Evolutionary conservation across 2,797 vertebrate species (phyloP).

Genomic region (Crenichthys baileyi): DNA sequence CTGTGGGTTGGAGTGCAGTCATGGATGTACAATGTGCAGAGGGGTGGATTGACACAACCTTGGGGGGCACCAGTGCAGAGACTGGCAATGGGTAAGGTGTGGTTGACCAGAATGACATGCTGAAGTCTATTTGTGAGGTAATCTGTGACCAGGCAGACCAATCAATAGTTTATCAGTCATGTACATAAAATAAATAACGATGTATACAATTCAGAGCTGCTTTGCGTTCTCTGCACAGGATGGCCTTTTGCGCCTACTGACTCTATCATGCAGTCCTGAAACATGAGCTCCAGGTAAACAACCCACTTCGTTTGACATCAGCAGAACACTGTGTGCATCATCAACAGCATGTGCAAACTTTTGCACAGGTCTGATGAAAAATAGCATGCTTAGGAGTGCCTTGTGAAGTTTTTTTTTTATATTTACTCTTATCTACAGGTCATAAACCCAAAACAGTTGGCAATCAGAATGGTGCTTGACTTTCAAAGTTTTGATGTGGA

Average conservation of each 20-base stretch:
- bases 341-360: not conserved
- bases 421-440: not conserved
- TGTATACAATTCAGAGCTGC: not conserved
- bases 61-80: not conserved
- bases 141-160: not conserved
- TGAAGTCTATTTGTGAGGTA: not conserved
- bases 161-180: not conserved
- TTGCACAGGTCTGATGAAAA: not conserved
- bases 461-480: too few relatives aligned
- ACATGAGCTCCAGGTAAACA: not conserved
- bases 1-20: not conserved
- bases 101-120: not conserved
- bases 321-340: not conserved
- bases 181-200: not conserved
- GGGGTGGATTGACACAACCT: not conserved
- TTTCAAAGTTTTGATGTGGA: not conserved
- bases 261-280: not conserved
- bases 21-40: not conserved
- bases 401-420: not conserved
- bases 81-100: not conserved
- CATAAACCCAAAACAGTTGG: not conserved
- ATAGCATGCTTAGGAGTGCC: not conserved
- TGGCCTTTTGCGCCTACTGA: slow-evolving; percentile 1
- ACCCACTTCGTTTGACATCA: slow-evolving; percentile 13
- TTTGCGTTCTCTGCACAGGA: not conserved